Evolutionary conservation across 2,797 vertebrate species (phyloP).

Genomic region (Cottoperca gobio): DNA sequence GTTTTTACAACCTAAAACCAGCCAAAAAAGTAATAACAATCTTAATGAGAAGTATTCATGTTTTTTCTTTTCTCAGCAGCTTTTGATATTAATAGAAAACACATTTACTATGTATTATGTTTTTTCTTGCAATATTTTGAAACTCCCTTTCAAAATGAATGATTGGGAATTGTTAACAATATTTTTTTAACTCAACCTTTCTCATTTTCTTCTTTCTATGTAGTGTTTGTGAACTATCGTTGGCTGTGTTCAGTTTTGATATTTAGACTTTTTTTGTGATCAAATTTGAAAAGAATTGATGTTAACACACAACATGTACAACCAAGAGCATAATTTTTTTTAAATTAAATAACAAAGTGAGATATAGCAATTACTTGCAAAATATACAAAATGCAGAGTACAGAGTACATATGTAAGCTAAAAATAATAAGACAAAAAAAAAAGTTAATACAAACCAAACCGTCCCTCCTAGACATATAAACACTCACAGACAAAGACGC

Average conservation of each 20-base stretch:
- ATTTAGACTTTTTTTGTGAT: too few relatives aligned
- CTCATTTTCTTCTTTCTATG: neutral
- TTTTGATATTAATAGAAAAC: slow-evolving; percentile 12
- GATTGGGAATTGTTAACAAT: neutral
- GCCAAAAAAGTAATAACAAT: slow-evolving; percentile 31
- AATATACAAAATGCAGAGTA: too few relatives aligned
- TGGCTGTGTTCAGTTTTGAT: neutral
- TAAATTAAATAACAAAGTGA: too few relatives aligned
- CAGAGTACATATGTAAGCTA: too few relatives aligned
- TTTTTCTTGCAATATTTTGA: slow-evolving; percentile 9
- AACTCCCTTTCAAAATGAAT: neutral
- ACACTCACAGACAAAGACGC: too few relatives aligned
- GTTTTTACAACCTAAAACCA: slow-evolving; percentile 39
- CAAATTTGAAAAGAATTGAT: too few relatives aligned
- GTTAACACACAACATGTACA: too few relatives aligned
- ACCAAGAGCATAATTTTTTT: too few relatives aligned
- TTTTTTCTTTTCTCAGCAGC: slow-evolving; percentile 23
- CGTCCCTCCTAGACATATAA: too few relatives aligned
- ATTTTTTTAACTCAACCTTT: slow-evolving; percentile 11
- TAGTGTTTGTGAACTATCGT: slow-evolving; percentile 9
- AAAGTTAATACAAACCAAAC: too few relatives aligned
- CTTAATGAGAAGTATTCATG: slow-evolving; percentile 15
- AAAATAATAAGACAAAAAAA: too few relatives aligned
- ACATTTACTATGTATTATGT: neutral
- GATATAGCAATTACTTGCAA: too few relatives aligned